Base-by-base conservation (phyloP, 2,888 invertebrate genomes). In the Apomyelois bistriatella region DNA sequence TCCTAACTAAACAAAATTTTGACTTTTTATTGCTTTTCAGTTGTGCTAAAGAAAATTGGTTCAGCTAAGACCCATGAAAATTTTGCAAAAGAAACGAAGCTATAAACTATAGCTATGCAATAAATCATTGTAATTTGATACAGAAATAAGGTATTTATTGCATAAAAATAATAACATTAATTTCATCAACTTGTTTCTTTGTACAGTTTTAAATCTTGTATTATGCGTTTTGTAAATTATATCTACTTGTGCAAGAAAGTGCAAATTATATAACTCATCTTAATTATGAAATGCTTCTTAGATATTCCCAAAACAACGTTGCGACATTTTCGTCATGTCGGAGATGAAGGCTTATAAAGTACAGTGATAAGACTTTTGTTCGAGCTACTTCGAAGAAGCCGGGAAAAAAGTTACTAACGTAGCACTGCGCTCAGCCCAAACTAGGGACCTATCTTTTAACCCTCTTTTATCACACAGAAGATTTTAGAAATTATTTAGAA, bases 301-400 rank as follows among this genome's bases (percentile, higher is more conserved):
- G 1, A 7, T 32, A 32, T 32, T 32, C 32, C 1, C 13, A 40
- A 13, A 12, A 37, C 2, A 5, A n/a, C 4, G 30, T 32, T 1
- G 35, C 12, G 12, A 36, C 36, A 17, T 15, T 10, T 28, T 17
- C 28, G 3, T 15, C 40, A 41, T 16, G 49, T 15, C 40, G 16
- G 12, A 15, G 49, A 50, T 40, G 49, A 40, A 50, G 49, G 49
- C 49, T 50, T 50, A 50, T 50, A 50, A 48, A 50, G 49, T 50
- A 50, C 49, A 40, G 40, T 50, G 49, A 50, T 50, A 50, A 50
- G 49, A 41, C 49, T 50, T 50, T 50, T 50, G 49, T 50, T 50
- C 15, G 9, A 15, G 32, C 49, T 48, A 48, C 48, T 50, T 15
- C 15, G 16, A 41, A 50, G 15, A 40, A 50, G 22, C 40, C 40